These are phyloP conservation scores for Rhinoraja longicauda DNA, from an alignment of 2,797 vertebrate species.

Conservation along the genomic window DNA sequence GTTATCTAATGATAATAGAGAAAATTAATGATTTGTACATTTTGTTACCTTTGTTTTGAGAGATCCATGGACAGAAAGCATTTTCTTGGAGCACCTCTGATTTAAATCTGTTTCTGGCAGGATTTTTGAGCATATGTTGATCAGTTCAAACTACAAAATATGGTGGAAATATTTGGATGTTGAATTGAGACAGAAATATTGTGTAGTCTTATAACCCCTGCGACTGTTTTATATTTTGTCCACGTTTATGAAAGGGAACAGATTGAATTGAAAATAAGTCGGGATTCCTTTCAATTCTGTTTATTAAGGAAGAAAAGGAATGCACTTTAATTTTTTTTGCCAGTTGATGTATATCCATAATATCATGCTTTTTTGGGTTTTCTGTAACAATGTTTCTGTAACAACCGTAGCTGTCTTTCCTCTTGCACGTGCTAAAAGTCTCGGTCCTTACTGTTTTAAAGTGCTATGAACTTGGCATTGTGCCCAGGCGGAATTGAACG, in stretches of 20 bases:
- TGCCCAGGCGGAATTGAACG: not conserved
- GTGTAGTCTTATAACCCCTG: not conserved
- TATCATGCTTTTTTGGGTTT: not conserved
- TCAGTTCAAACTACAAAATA: not conserved
- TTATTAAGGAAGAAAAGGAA: not conserved
- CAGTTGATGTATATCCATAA: not conserved
- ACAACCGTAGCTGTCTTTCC: not conserved
- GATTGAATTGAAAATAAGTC: not conserved
- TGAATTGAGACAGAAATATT: not conserved
- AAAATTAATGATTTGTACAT: not conserved
- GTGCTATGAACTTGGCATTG: not conserved
- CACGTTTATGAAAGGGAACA: not conserved
- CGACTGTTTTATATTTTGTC: too few relatives aligned
- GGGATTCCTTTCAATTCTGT: not conserved
- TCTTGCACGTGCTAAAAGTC: not conserved
- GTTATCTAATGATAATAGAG: not conserved
- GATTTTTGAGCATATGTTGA: not conserved
- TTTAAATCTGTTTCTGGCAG: not conserved
- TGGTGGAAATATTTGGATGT: slow-evolving; percentile 5
- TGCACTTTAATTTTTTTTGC: not conserved
- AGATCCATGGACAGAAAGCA: not conserved
- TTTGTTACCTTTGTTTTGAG: not conserved
- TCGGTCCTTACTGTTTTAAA: not conserved
- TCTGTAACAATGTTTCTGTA: not conserved
- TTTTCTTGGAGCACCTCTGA: not conserved